Percentiles rank a stretch among this genome's conserved stretches.
These are phyloP conservation scores for Salvelinus sp. DNA, from an alignment of 2,113 vertebrate genomes.

Conservation along the genomic window DNA sequence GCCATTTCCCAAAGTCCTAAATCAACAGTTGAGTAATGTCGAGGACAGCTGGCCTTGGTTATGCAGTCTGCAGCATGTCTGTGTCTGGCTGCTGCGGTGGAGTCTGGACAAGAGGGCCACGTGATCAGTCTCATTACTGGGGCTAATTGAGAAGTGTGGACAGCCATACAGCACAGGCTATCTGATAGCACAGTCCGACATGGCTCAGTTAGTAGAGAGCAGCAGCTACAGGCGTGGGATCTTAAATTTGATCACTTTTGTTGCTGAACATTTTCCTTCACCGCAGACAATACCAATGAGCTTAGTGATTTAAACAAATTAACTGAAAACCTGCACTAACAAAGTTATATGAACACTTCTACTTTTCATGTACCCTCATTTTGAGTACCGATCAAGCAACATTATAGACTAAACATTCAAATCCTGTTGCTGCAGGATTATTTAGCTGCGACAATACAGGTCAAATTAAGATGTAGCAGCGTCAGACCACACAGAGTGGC, in stretches of 20 bases:
- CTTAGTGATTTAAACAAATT: too few species aligned
- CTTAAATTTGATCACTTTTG: too few species aligned
- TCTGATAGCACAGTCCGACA: background rate
- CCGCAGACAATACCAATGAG: too few species aligned
- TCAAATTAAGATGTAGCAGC: background rate
- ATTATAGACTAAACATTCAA: too few species aligned
- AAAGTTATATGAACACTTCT: too few species aligned
- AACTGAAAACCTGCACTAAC: too few species aligned
- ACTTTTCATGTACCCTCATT: too few species aligned
- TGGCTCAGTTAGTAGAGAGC: background rate
- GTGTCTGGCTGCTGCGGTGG: background rate
- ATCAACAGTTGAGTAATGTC: slow-evolving; percentile 19
- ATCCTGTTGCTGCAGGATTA: too few species aligned
- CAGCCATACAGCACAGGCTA: background rate
- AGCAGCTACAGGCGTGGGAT: background rate
- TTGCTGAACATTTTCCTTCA: too few species aligned
- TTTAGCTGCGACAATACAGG: too few species aligned
- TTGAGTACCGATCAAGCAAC: too few species aligned
- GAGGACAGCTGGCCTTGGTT: slow-evolving; percentile 32
- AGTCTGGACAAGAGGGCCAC: background rate
- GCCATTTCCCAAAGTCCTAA: slow-evolving; percentile 31
- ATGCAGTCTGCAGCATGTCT: slow-evolving; percentile 17
- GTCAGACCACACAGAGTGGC: background rate
- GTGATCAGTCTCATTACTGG: background rate
- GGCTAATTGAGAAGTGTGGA: slow-evolving; percentile 2